Percentiles rank a stretch among this genome's conserved stretches.
phyloP scores from a whole-genome alignment of 1,140 invertebrate species.

The Adoxophyes honmai region DNA sequence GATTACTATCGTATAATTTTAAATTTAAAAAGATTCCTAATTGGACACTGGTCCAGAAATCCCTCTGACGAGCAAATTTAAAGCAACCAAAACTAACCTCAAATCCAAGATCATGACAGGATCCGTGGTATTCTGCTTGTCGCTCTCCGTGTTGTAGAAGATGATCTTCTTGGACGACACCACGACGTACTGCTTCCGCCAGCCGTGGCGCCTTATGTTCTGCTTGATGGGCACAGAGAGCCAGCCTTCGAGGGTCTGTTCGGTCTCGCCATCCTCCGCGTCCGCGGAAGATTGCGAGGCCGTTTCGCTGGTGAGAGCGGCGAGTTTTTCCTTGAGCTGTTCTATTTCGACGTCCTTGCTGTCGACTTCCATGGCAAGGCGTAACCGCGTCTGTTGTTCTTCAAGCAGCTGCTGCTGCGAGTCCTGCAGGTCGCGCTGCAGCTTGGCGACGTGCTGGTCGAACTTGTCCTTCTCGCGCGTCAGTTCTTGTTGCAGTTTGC shows the following conservation, averaged over 20 bases:
- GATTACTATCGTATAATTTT: constrained; percentile 24
- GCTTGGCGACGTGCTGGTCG: constrained; percentile 89
- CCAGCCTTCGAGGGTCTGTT: constrained; percentile 95
- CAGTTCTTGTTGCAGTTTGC: constrained; percentile 97
- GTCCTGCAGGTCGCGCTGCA: constrained; percentile 92
- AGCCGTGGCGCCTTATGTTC: constrained; percentile 96
- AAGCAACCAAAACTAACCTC: constrained; percentile 80
- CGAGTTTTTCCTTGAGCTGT: constrained; percentile 90
- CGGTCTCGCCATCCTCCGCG: constrained; percentile 88
- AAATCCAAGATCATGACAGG: constrained; percentile 96
- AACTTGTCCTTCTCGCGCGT: constrained; percentile 96
- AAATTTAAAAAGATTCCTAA: background rate
- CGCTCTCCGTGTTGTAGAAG: constrained; percentile 97
- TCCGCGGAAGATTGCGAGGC: constrained; percentile 94
- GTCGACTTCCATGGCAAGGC: constrained; percentile 95
- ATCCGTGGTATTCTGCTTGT: constrained; percentile 94
- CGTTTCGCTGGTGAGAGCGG: constrained; percentile 88
- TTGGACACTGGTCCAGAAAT: no score
- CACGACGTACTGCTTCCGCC: constrained; percentile 98
- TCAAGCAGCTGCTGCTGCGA: constrained; percentile 84
- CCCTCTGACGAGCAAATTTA: no score
- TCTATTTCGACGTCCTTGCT: constrained; percentile 98
- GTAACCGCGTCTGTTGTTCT: constrained; percentile 83
- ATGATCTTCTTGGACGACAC: constrained; percentile 98
- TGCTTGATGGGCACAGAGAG: constrained; percentile 96